phyloP scores from a whole-genome alignment of 2,888 invertebrate species.

The Argyresthia goedartella region DNA sequence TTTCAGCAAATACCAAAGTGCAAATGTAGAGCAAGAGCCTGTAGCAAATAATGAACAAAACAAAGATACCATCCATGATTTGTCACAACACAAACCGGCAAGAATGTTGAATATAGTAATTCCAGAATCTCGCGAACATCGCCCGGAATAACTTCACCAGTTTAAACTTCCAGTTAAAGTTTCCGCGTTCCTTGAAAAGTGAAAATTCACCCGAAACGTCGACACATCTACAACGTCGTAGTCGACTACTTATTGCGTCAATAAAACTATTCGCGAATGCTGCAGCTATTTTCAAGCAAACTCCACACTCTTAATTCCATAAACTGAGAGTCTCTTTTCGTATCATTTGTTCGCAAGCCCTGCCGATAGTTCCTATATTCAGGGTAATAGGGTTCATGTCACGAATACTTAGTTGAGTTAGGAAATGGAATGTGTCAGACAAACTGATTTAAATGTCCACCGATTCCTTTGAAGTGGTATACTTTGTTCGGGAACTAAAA shows the following conservation, averaged over 20 bases:
- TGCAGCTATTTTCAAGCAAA: conserved; percentile 2
- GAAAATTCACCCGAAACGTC: background rate
- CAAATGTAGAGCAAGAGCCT: too few species aligned
- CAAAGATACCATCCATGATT: too few species aligned
- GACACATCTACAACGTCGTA: conserved; percentile 14
- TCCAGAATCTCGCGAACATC: too few species aligned
- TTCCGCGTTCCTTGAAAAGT: background rate
- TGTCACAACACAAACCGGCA: too few species aligned
- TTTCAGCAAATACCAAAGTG: too few species aligned
- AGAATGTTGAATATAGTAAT: too few species aligned
- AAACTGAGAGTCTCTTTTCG: background rate
- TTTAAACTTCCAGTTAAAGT: too few species aligned
- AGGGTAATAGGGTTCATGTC: conserved; percentile 19
- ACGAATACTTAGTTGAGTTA: conserved; percentile 19
- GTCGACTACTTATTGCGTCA: conserved; percentile 50
- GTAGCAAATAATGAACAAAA: too few species aligned
- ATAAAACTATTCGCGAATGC: conserved; percentile 46
- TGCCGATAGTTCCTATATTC: background rate
- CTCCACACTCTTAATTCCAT: background rate
- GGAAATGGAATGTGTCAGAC: background rate
- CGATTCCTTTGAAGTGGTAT: background rate
- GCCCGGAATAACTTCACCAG: too few species aligned
- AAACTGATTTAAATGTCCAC: background rate
- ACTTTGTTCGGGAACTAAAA: background rate
- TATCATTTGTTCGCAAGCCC: background rate